Evolutionary conservation across 2,797 vertebrate genomes (phyloP), one percentile per base, ranked within the genome.

Genomic region (Microctenopoma steveboyesi): DNA sequence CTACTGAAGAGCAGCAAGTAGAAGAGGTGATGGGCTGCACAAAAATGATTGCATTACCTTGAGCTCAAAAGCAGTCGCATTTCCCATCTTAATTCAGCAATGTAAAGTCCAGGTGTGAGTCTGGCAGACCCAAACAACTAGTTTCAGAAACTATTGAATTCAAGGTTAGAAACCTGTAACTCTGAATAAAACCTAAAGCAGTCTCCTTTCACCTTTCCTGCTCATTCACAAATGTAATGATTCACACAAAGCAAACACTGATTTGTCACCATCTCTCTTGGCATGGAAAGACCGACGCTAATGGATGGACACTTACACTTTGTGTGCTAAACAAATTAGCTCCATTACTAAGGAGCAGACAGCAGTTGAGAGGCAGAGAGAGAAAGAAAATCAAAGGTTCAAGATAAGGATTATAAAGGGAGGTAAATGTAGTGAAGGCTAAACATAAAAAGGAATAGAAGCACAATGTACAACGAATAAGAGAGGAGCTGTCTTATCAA

Each of bases 281-380:
- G 82, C 73, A 83, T 55, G 25, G 82, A 86, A 86, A 79, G 79
- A 82, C 81, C 83, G 62, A 69, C 76, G 15, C 92, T 93, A 94
- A 94, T 94, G 93, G 92, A 92, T 87, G 83, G 86, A 92, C 91
- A 92, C 90, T 89, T 86, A 92, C 91, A 92, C 90, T 89, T 86
- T 78, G 90, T 86, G 88, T 87, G 85, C 93, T 94, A 94, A 94
- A 93, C 93, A 93, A 94, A 94, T 94, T 92, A 95, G 88, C 83
- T 87, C 86, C 91, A 94, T 94, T 94, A 94, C 87, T 50, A 84
- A 84, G 84, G 91, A 88, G 85, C 87, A 90, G 85, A 81, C 83
- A 87, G 85, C 82, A 57, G 82, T 81, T 69, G 84, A 82, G 74
- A 74, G 61, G 72, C 6, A 28, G 14, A 59, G 22, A 55, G 64